Evolutionary conservation across 2,113 vertebrate genomes (phyloP).

Genomic region (Oreochromis spilurus): DNA sequence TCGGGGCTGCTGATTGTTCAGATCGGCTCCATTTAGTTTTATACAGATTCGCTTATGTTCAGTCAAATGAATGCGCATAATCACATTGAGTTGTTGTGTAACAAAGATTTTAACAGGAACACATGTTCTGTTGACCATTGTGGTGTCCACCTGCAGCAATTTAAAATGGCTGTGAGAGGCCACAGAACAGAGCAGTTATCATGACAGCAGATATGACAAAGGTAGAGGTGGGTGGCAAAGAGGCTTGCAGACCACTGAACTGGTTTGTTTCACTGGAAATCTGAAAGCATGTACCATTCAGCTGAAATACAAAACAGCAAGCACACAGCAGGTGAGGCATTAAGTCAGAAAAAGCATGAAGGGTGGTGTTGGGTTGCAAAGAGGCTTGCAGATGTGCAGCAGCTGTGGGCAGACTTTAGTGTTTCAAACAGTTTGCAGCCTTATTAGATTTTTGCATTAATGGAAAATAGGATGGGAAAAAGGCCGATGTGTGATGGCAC

Average conservation of each 20-base stretch:
- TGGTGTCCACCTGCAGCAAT: background rate
- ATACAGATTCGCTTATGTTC: background rate
- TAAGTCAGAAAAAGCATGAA: too few relatives aligned
- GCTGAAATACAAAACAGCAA: too few relatives aligned
- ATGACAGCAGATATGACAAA: background rate
- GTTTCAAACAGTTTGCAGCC: background rate
- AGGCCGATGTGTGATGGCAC: background rate
- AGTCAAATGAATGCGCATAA: background rate
- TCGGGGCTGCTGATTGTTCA: conserved; percentile 3
- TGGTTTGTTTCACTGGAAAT: too few relatives aligned
- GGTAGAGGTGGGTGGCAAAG: too few relatives aligned
- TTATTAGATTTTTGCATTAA: background rate
- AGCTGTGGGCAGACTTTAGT: background rate
- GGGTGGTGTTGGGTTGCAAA: background rate
- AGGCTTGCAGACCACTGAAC: too few relatives aligned
- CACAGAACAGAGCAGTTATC: background rate
- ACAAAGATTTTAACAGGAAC: background rate
- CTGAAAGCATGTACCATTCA: too few relatives aligned
- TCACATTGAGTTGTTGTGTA: background rate
- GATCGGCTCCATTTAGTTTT: conserved; percentile 4
- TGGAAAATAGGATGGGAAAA: background rate
- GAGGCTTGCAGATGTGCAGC: background rate
- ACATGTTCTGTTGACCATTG: too few relatives aligned
- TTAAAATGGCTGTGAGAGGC: background rate
- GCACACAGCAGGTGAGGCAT: too few relatives aligned